A percentile compares a stretch with the other conserved stretches of the same genome.
phyloP scores from a whole-genome alignment of 2,888 invertebrate species.

The Xanthia togata region DNA sequence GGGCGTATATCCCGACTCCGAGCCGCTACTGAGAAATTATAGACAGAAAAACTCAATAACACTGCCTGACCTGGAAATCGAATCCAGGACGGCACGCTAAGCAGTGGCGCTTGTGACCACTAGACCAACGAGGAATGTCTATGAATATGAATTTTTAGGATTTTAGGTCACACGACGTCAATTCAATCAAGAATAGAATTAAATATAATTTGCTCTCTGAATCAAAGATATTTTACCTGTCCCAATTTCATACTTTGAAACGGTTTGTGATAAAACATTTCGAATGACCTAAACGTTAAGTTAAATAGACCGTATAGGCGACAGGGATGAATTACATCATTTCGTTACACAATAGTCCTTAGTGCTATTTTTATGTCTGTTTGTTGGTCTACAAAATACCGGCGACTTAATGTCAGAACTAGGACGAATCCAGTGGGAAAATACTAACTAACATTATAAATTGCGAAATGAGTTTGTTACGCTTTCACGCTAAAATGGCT shows the following conservation, averaged over 20 bases:
- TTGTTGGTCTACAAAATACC: constrained; percentile 5
- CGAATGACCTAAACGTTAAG: constrained; percentile 15
- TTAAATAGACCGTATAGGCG: constrained; percentile 7
- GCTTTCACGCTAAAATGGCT: too few species aligned
- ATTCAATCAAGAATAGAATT: neutral
- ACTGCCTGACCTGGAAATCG: too few species aligned
- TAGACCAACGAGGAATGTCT: too few species aligned
- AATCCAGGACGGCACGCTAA: too few species aligned
- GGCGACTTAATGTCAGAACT: neutral
- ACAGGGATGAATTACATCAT: constrained; percentile 14
- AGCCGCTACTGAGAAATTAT: too few species aligned
- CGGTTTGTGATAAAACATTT: constrained; percentile 5
- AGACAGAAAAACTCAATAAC: too few species aligned
- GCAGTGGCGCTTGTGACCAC: too few species aligned
- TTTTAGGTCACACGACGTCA: neutral
- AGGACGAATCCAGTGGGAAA: neutral
- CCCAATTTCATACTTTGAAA: neutral
- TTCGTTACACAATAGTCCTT: neutral
- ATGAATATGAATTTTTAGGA: neutral
- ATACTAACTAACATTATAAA: too few species aligned
- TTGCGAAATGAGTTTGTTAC: too few species aligned
- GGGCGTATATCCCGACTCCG: too few species aligned
- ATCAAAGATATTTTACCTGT: neutral
- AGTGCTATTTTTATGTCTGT: constrained; percentile 1
- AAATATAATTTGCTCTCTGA: too few species aligned